Evolutionary conservation across 2,113 vertebrate species (phyloP), one percentile per base, ranked within the genome.

Genomic region (Eubucco bourcierii): DNA sequence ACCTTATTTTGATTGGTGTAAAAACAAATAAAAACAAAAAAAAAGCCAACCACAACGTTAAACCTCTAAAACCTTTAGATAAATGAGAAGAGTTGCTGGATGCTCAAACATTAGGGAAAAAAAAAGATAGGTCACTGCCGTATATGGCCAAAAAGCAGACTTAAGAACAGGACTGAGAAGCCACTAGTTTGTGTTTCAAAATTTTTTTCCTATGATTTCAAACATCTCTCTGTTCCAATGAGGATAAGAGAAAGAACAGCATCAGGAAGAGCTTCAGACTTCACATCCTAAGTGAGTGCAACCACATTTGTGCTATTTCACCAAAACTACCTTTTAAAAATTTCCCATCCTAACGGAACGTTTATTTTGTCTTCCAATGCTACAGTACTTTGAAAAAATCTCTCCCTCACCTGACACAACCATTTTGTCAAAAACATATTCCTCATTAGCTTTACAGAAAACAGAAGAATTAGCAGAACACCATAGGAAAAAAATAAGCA

Each of bases 1-100:
- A 52, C 91, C 85, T 94, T 94, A 95, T 89, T 96, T 67, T 93
- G 81, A 94, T 85, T 96, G 89, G 89, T 80, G 63, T 80, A 95
- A 91, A 94, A 94, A 56, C 84, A 87, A 93, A 84, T 58, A 91
- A 84, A 84, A 52, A 15, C 7, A 19, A 23, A 23, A 23, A 15
- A 61, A 78, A 87, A 88, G 41, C 18, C 28, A 28, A 80, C 34
- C 78, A 88, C 50, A 71, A 90, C 59, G 60, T 87, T 92, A 94
- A 92, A 89, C 11, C 79, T 84, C 68, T 91, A 90, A 95, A 94
- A 90, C 67, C 72, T 90, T 92, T 39, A 82, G 75, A 89, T 71
- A 92, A 94, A 89, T 46, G 88, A 79, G 78, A 89, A n/a, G 90
- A 88, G 75, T 12, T 80, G 58, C 53, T 83, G 56, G 34, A 84